Evolutionary conservation across 1,140 invertebrate genomes (phyloP).

Genomic region (Halictus rubicundus): DNA sequence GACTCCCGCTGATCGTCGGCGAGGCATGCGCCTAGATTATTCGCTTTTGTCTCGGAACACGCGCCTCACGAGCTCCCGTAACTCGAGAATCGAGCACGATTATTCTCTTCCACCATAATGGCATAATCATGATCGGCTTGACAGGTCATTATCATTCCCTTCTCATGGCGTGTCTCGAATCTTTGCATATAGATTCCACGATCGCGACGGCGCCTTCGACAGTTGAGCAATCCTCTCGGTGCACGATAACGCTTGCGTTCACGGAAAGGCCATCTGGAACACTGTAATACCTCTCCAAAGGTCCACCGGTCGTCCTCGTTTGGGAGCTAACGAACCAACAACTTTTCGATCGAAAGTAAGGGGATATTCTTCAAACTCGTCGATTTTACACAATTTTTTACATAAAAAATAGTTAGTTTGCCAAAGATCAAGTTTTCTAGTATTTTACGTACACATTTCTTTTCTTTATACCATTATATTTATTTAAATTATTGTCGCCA

Average conservation of each 20-base stretch:
- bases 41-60: background rate
- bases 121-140: conserved; percentile 13
- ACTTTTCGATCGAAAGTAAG: no score
- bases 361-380: no score
- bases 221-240: background rate
- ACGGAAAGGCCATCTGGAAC: background rate
- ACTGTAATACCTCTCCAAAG: no score
- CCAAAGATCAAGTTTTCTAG: no score
- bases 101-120: background rate
- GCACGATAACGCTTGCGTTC: conserved; percentile 1
- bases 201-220: background rate
- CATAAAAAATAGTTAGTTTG: no score
- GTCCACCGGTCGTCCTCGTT: no score
- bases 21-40: background rate
- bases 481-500: no score
- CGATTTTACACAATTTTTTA: no score
- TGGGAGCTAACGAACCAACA: no score
- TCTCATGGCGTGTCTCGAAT: conserved; percentile 6
- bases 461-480: no score
- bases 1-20: background rate
- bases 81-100: background rate
- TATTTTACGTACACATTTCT: no score
- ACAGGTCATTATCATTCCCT: conserved; percentile 17
- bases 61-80: background rate
- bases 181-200: background rate